A percentile compares a stretch with the other conserved stretches of the same genome.
These are phyloP conservation scores for Chionis minor DNA, from an alignment of 2,113 vertebrate species.

Conservation along the genomic window DNA sequence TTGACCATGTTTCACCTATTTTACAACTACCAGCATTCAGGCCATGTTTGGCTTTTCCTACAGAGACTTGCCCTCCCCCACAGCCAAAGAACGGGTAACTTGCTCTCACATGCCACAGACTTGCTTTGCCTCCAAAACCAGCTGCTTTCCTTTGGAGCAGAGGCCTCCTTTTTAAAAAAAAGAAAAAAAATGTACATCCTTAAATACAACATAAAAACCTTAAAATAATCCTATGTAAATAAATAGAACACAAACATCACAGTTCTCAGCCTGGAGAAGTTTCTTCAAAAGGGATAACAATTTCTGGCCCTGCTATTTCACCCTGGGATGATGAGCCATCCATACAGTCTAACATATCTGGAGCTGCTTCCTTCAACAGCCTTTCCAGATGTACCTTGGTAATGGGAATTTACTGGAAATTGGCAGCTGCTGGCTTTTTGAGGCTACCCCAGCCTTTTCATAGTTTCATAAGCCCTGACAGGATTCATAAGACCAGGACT, in stretches of 20 bases:
- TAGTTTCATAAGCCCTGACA: background rate
- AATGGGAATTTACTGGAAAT: background rate
- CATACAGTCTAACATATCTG: background rate
- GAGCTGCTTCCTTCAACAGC: background rate
- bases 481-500: background rate
- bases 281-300: background rate
- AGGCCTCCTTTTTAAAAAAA: background rate
- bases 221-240: slow-evolving; percentile 29
- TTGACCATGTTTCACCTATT: background rate
- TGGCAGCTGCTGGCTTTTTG: background rate
- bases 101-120: slow-evolving; percentile 23
- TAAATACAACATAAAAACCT: background rate
- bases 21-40: background rate
- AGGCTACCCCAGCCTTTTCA: background rate
- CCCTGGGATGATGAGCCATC: background rate
- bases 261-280: background rate
- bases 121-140: slow-evolving; percentile 11
- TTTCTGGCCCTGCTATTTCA: background rate
- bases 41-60: background rate
- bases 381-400: slow-evolving; percentile 25
- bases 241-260: slow-evolving; percentile 43
- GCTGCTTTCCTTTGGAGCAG: background rate
- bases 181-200: background rate
- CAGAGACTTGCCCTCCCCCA: background rate
- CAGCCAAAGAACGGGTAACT: background rate